Conservation (phyloP, 2,888 invertebrate species). For the Microctonus brassicae region DNA sequence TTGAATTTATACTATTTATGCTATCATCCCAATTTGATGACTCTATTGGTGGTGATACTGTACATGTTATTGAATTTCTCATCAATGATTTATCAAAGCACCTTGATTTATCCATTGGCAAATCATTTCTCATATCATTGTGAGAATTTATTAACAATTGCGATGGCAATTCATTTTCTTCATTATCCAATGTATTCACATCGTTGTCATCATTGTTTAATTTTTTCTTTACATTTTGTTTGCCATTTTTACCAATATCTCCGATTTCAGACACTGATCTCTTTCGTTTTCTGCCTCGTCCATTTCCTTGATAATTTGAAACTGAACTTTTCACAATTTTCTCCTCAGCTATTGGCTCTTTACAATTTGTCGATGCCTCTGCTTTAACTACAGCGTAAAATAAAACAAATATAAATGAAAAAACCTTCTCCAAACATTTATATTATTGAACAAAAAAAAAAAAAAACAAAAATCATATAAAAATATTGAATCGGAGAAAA, state of each 20-base stretch:
- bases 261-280: conserved; percentile 35
- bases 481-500: not conserved
- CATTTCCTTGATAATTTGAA: conserved; percentile 38
- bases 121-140: not conserved
- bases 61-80: conserved; percentile 20
- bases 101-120: not conserved
- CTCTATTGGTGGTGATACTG: conserved; percentile 10
- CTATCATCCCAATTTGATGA: not conserved
- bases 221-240: conserved; percentile 34
- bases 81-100: not conserved
- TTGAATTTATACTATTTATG: conserved; percentile 5
- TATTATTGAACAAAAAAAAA: no score
- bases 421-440: not conserved
- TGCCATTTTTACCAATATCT: conserved; percentile 14
- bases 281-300: conserved; percentile 47
- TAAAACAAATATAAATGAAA: not conserved
- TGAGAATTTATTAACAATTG: conserved; percentile 39
- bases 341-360: conserved; percentile 46
- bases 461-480: not conserved
- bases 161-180: conserved; percentile 44
- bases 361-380: conserved; percentile 45
- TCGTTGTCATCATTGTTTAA: conserved; percentile 35
- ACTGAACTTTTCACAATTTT: conserved; percentile 38
- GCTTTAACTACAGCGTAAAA: conserved; percentile 38
- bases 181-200: conserved; percentile 28